Percentiles rank a stretch among this genome's conserved stretches.
phyloP scores from a whole-genome alignment of 1,140 invertebrate genomes.

The Drosophila ercepeae region DNA sequence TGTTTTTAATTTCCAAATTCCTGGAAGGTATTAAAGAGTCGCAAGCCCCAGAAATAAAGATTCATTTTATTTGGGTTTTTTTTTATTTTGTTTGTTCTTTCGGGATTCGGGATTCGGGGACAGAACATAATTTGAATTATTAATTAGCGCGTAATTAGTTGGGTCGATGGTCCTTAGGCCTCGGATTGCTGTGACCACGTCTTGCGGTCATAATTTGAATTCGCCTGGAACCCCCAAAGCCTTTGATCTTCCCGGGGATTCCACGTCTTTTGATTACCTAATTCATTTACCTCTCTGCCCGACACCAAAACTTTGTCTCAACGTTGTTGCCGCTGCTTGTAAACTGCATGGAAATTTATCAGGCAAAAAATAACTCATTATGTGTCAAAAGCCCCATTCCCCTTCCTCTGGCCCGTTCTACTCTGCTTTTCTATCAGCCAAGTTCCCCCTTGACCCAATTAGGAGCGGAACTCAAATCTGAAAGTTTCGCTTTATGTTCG shows the following conservation, averaged over 20 bases:
- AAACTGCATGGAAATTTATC: constrained; percentile 61
- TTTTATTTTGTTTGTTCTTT: constrained; percentile 35
- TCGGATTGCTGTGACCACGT: constrained; percentile 54
- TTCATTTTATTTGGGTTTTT: constrained; percentile 23
- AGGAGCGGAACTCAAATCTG: constrained; percentile 53
- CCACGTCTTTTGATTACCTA: constrained; percentile 77
- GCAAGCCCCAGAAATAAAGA: constrained; percentile 3
- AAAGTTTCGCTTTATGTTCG: constrained; percentile 55
- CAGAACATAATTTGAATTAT: constrained; percentile 79
- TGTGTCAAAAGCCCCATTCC: constrained; percentile 62
- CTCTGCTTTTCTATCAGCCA: not conserved
- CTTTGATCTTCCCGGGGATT: constrained; percentile 64
- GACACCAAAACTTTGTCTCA: constrained; percentile 27
- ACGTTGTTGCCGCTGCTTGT: not conserved
- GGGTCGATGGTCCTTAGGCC: constrained; percentile 51
- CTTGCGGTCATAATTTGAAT: constrained; percentile 69
- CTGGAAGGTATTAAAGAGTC: constrained; percentile 16
- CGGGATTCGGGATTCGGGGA: constrained; percentile 21
- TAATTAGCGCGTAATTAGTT: constrained; percentile 79
- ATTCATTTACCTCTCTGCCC: constrained; percentile 63
- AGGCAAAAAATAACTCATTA: constrained; percentile 69
- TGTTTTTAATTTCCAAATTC: not conserved
- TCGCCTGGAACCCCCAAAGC: constrained; percentile 19
- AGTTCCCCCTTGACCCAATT: constrained; percentile 67
- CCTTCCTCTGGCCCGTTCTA: not conserved